Evolutionary conservation across 2,113 vertebrate genomes (phyloP).

Genomic region (Nesospiza acunhae): DNA sequence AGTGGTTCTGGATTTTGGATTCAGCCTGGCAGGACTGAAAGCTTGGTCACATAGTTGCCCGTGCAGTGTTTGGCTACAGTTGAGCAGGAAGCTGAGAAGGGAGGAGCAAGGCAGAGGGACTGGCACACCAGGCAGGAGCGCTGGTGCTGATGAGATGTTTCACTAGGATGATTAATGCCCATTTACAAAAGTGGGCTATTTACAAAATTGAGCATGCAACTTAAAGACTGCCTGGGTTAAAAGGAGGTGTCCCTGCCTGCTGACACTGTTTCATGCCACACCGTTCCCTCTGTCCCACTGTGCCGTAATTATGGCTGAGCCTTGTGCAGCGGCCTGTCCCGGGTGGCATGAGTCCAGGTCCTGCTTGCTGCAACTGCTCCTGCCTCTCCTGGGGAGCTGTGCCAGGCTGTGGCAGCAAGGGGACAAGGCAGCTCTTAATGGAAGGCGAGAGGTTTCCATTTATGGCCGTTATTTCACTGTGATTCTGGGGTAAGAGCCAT

Average conservation of each 20-base stretch:
- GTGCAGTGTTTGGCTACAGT: neutral
- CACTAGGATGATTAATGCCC: constrained; percentile 40
- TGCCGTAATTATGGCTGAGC: neutral
- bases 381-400: neutral
- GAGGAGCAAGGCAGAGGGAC: neutral
- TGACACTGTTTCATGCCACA: neutral
- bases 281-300: neutral
- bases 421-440: neutral
- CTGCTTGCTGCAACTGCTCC: neutral
- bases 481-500: constrained; percentile 18
- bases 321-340: neutral
- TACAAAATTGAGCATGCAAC: constrained; percentile 50
- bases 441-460: neutral
- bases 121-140: fast-evolving
- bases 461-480: constrained; percentile 32
- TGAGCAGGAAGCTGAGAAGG: neutral
- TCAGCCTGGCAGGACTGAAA: neutral
- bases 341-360: constrained; percentile 11
- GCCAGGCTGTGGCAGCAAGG: neutral
- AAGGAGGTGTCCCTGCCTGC: neutral
- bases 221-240: constrained; percentile 19
- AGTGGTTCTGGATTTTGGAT: neutral
- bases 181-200: constrained; percentile 54
- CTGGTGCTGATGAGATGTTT: constrained; percentile 1
- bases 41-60: neutral